Evolutionary conservation across 2,888 invertebrate species (phyloP), one percentile per base, ranked within the genome.

Genomic region (Drosophila rellima): DNA sequence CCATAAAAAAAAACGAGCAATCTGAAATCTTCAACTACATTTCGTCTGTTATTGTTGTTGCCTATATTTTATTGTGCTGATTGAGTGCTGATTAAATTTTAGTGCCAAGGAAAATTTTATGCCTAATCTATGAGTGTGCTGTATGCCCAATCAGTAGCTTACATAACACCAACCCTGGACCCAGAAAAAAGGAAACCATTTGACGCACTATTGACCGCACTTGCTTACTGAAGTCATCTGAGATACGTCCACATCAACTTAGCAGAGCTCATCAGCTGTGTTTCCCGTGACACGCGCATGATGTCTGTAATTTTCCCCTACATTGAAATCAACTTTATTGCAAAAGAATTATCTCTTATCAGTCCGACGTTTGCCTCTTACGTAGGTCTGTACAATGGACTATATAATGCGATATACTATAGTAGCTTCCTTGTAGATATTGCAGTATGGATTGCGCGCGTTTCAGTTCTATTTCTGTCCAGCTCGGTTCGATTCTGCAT

Each of bases 71-170:
- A 67, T 72, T 50, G 62, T 44, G 45, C 62, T 59, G 70, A 84
- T 82, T 79, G 74, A 68, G 67, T 57, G 67, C 69, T 70, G 85
- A 80, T 82, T 71, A 80, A 69, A 63, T 65, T 74, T 65, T 55
- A 81, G 77, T 72, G 82, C 51, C 69, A 70, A 70, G 71, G 66
- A 74, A 75, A 77, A 62, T 56, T 64, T 68, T 39, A 8, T 33
- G 45, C 44, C 61, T 69, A 65, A 69, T 72, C 75, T 60, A 33
- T 39, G 40, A 37, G 35, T 35, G 60, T 68, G 57, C 56, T 48
- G 74, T 66, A 70, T 65, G 51, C 70, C 61, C 59, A 56, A 64
- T 70, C 44, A 62, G 35, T 8, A 57, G 56, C 59, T 77, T 71
- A 44, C 60, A 65, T 64, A 76, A 70, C 20, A 20, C 45, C n/a